Percentiles rank a stretch among this genome's conserved stretches.
Conservation (phyloP, 2,888 invertebrate genomes). For the Hemistola chrysoprasaria region DNA sequence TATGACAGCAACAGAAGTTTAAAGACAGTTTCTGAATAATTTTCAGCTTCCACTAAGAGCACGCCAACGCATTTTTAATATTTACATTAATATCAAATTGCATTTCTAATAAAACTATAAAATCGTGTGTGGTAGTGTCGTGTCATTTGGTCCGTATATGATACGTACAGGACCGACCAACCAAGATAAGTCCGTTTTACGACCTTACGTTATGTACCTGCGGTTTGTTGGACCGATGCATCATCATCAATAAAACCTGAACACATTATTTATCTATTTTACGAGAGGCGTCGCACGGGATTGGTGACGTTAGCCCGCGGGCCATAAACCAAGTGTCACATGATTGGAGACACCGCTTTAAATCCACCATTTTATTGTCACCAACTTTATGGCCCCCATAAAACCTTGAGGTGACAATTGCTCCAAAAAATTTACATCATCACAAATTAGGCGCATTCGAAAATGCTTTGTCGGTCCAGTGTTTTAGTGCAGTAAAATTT, state of each 20-base stretch:
- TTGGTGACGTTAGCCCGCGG: slow-evolving; percentile 61
- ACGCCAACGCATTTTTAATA: too few relatives aligned
- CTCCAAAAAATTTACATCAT: slow-evolving; percentile 38
- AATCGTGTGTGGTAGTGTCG: too few relatives aligned
- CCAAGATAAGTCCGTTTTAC: too few relatives aligned
- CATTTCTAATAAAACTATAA: too few relatives aligned
- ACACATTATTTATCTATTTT: slow-evolving; percentile 69
- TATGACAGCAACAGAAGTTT: too few relatives aligned
- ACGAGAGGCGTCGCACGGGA: slow-evolving; percentile 57
- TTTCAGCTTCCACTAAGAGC: too few relatives aligned
- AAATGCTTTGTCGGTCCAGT: slow-evolving; percentile 23
- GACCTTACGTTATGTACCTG: neutral
- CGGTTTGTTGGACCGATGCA: slow-evolving; percentile 26
- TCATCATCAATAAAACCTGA: slow-evolving; percentile 30
- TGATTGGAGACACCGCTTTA: slow-evolving; percentile 64
- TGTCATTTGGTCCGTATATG: too few relatives aligned
- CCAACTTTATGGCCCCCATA: slow-evolving; percentile 56
- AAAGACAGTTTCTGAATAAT: too few relatives aligned
- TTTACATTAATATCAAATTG: too few relatives aligned
- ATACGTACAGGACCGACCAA: too few relatives aligned
- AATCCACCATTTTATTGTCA: slow-evolving; percentile 63
- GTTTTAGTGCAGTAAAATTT: slow-evolving; percentile 22
- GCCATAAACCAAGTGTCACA: slow-evolving; percentile 58
- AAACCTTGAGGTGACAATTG: slow-evolving; percentile 74
- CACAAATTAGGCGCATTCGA: slow-evolving; percentile 35